Base-by-base conservation (phyloP, 2,113 vertebrate species). In the Salvator merianae region DNA sequence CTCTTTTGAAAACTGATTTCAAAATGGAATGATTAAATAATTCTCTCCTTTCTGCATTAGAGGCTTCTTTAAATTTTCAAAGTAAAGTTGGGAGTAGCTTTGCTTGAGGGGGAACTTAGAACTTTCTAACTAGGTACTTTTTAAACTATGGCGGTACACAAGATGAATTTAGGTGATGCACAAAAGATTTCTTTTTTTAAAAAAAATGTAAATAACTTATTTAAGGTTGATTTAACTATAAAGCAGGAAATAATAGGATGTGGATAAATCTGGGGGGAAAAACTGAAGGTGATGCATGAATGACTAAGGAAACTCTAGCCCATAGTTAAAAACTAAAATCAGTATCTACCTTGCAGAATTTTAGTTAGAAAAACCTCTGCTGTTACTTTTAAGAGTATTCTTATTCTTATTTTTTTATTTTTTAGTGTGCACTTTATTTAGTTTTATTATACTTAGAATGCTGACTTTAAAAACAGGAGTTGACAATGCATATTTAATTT, bases 291-390 rank as follows among this genome's bases (percentile, higher is more conserved):
- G 50, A 53, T 53, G 50, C 50, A 53, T 53, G 16, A 53, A 53
- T 53, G 16, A 53, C 50, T 53, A 9, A 14, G 50, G 88, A 93
- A 18, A 28, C 90, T 90, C 92, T 87, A 88, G 79, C 86, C 85
- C 88, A 88, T 87, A 91, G 88, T 81, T 55, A 43, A 34, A 85
- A 91, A 71, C 34, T 5, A 26, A 81, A 93, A 93, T 92, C 92
- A 89, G 91, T 91, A 93, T 92, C 92, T 91, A 91, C 85, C 88
- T 89, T 90, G 89, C 94, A 82, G 90, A 93, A 90, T 93, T 94
- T 86, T 93, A 94, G 92, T 94, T 94, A 90, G 91, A 90, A 91
- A 94, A 26, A 72, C 40, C 38, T 22, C n/a, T 55, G n/a, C 22
- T 36, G 28, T 4, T 32, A 16, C 50, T 75, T 53, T 59, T 76